These are phyloP conservation scores for Macrobrachium rosenbergii DNA, from an alignment of 1,140 invertebrate genomes.

Conservation along the genomic window DNA sequence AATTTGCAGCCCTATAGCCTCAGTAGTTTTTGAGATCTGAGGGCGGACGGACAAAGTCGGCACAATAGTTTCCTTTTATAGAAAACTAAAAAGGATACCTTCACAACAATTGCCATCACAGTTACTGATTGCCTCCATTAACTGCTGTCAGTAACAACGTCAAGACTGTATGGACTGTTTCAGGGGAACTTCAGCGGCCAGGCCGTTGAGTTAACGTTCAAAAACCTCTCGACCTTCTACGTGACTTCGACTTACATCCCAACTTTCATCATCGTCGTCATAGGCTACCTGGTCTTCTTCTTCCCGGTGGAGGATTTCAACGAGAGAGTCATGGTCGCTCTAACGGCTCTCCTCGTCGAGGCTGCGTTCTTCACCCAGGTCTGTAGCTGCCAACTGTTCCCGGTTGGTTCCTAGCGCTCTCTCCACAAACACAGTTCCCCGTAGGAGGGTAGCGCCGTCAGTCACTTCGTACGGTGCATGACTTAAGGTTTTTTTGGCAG, in stretches of 20 bases:
- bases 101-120: background rate
- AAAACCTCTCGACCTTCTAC: conserved; percentile 53
- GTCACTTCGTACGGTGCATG: too few species aligned
- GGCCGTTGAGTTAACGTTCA: conserved; percentile 42
- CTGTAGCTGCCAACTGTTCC: too few species aligned
- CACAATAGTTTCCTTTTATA: too few species aligned
- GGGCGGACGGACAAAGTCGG: too few species aligned
- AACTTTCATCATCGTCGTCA: conserved; percentile 57
- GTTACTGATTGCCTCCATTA: background rate
- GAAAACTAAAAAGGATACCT: too few species aligned
- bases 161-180: background rate
- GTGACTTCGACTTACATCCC: conserved; percentile 57
- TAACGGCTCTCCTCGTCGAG: conserved; percentile 48
- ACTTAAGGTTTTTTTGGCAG: too few species aligned
- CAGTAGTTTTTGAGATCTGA: too few species aligned
- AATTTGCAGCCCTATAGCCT: too few species aligned
- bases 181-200: conserved; percentile 56
- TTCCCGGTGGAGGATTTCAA: conserved; percentile 55
- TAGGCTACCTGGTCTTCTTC: conserved; percentile 54
- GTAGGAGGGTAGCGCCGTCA: too few species aligned
- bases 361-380: conserved; percentile 57
- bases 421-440: too few species aligned
- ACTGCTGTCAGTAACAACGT: too few species aligned
- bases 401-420: too few species aligned
- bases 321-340: conserved; percentile 52